Base-by-base conservation (phyloP, 2,888 invertebrate species). In the Orthosia gracilis region DNA sequence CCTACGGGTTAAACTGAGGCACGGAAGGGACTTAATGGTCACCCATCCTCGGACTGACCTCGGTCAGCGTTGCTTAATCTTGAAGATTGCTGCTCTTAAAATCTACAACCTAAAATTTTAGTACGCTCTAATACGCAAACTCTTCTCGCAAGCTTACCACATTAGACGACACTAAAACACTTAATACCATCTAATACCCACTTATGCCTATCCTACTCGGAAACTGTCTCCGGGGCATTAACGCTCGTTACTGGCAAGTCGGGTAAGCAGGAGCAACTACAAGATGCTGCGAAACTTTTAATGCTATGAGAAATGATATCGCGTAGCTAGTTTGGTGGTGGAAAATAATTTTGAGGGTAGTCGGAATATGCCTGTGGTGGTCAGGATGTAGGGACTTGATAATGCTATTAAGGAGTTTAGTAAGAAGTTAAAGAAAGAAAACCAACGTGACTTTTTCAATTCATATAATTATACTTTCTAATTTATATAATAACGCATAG, bases 191-290 rank as follows among this genome's bases (percentile, higher is more conserved):
- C 85, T 87, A 88, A 87, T 85, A 79, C 84, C 78, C 85, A 86
- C 87, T 87, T 88, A 87, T 81, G 85, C 83, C 76, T 85, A 85
- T 78, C 83, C 77, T 84, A 85, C 87, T 88, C 85, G 76, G 80
- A 83, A 89, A 89, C 89, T 90, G 86, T 87, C 88, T 88, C 82
- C 69, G 65, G 62, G 75, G 86, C 85, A 88, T 85, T 87, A 88
- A 75, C 84, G 83, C 72, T 79, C 80, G 80, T 86, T 84, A 86
- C 83, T 87, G 85, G 80, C 62, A 80, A 85, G 63, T 85, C 55
- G 76, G 80, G 74, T 85, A 85, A 85, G 77, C 85, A 89, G 76
- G 49, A 85, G 86, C 68, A 85, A 85, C 87, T 88, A 87, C 80
- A 78, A 76, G 80, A 81, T 79, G 78, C 66, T 77, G 73, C 18